These are phyloP conservation scores for Calycopis cecrops DNA, from an alignment of 1,140 invertebrate genomes.

Conservation along the genomic window DNA sequence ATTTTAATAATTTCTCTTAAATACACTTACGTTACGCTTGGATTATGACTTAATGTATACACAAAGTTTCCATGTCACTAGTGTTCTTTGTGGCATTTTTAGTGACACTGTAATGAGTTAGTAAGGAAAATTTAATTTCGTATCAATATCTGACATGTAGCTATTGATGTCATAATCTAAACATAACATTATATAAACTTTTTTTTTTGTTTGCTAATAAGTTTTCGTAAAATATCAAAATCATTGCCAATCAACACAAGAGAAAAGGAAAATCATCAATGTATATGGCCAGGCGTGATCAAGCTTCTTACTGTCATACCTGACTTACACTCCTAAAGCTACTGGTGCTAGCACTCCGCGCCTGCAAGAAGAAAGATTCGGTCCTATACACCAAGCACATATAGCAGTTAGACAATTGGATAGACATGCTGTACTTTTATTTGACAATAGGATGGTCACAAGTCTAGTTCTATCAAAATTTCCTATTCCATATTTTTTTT, in stretches of 20 bases:
- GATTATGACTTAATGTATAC: too few relatives aligned
- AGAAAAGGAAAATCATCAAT: slow-evolving; percentile 45
- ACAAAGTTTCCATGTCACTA: too few relatives aligned
- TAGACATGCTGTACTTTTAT: slow-evolving; percentile 43
- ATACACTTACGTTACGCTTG: too few relatives aligned
- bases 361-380: slow-evolving; percentile 80
- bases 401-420: slow-evolving; percentile 62
- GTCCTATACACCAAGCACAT: slow-evolving; percentile 74
- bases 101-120: too few relatives aligned
- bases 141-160: too few relatives aligned
- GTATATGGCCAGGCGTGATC: slow-evolving; percentile 59
- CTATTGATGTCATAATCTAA: too few relatives aligned
- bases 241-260: slow-evolving; percentile 44
- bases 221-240: slow-evolving; percentile 27
- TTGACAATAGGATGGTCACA: slow-evolving; percentile 20
- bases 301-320: slow-evolving; percentile 77
- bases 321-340: slow-evolving; percentile 91
- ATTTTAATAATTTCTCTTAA: neutral
- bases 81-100: too few relatives aligned
- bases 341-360: slow-evolving; percentile 88
- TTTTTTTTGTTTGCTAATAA: neutral
- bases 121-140: too few relatives aligned
- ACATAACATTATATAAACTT: neutral
- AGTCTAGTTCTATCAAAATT: too few relatives aligned
- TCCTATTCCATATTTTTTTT: too few relatives aligned